A percentile compares a stretch with the other conserved stretches of the same genome.
Evolutionary conservation across 2,888 invertebrate species (phyloP).

Genomic region (Heteropelma amictum): DNA sequence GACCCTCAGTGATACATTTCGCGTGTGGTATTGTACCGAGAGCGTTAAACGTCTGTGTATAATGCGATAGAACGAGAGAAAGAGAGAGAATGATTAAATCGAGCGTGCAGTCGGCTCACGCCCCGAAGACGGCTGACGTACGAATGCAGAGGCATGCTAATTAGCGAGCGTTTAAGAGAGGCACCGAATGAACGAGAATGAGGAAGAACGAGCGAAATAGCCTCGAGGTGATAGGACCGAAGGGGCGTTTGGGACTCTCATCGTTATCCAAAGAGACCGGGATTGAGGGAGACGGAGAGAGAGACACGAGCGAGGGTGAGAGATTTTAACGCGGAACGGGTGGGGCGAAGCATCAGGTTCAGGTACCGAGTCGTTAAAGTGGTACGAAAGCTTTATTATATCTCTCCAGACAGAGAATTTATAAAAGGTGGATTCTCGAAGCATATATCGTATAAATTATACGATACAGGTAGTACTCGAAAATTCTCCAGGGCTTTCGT

Average conservation of each 20-base stretch:
- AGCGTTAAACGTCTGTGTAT: not conserved
- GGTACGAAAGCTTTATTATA: slow-evolving; percentile 41
- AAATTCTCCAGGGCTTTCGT: too few species aligned
- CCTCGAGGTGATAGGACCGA: slow-evolving; percentile 36
- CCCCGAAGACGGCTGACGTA: slow-evolving; percentile 55
- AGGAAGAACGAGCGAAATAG: slow-evolving; percentile 34
- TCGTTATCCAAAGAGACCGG: not conserved
- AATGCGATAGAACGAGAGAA: not conserved
- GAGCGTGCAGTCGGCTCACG: slow-evolving; percentile 60
- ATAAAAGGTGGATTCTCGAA: slow-evolving; percentile 16
- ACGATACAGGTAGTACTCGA: not conserved
- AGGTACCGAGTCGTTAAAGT: slow-evolving; percentile 54
- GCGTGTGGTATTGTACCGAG: not conserved
- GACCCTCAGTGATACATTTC: slow-evolving; percentile 6
- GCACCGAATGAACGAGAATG: slow-evolving; percentile 31
- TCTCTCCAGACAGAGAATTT: slow-evolving; percentile 40
- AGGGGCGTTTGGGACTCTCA: slow-evolving; percentile 3
- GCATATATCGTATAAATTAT: not conserved
- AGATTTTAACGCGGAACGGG: slow-evolving; percentile 53
- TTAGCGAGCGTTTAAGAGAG: slow-evolving; percentile 59
- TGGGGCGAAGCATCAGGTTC: slow-evolving; percentile 52
- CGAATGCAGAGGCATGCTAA: slow-evolving; percentile 63
- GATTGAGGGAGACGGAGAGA: slow-evolving; percentile 24
- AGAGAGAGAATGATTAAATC: slow-evolving; percentile 21
- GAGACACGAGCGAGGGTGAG: slow-evolving; percentile 21